A percentile compares a stretch with the other conserved stretches of the same genome.
phyloP scores from a whole-genome alignment of 2,888 invertebrate species.

The Pterostichus niger region DNA sequence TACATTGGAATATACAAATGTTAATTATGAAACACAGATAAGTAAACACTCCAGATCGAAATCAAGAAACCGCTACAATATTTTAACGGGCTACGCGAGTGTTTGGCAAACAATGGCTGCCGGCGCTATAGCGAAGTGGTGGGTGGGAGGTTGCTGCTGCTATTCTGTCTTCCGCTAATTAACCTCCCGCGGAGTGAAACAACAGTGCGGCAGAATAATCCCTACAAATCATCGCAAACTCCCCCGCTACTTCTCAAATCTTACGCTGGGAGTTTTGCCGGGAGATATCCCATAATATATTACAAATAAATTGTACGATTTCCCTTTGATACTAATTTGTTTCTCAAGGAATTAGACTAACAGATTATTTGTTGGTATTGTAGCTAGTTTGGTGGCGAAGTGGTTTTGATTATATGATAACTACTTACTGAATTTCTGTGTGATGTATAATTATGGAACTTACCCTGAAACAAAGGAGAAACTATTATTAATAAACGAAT shows the following conservation, averaged over 20 bases:
- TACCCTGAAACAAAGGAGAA: constrained; percentile 32
- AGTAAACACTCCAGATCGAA: constrained; percentile 27
- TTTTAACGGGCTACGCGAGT: constrained; percentile 40
- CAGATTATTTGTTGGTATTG: not conserved
- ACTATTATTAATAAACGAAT: not conserved
- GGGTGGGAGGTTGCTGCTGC: not conserved
- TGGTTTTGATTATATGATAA: too few relatives aligned
- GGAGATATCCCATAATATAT: not conserved
- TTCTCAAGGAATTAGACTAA: too few relatives aligned
- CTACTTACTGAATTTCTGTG: too few relatives aligned
- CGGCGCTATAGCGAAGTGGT: not conserved
- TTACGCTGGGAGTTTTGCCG: not conserved
- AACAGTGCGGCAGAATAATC: constrained; percentile 28
- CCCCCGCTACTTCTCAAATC: constrained; percentile 19
- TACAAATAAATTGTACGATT: too few relatives aligned
- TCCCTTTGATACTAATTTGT: too few relatives aligned
- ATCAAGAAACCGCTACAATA: constrained; percentile 44
- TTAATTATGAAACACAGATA: constrained; percentile 38
- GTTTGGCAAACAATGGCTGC: constrained; percentile 33
- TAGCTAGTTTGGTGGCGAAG: not conserved
- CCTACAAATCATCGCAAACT: constrained; percentile 30
- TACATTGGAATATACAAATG: not conserved
- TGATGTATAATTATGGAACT: not conserved
- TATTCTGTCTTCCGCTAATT: constrained; percentile 16
- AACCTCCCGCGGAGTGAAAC: constrained; percentile 19